Evolutionary conservation across 2,888 invertebrate genomes (phyloP).

Genomic region (Unio delphinus): DNA sequence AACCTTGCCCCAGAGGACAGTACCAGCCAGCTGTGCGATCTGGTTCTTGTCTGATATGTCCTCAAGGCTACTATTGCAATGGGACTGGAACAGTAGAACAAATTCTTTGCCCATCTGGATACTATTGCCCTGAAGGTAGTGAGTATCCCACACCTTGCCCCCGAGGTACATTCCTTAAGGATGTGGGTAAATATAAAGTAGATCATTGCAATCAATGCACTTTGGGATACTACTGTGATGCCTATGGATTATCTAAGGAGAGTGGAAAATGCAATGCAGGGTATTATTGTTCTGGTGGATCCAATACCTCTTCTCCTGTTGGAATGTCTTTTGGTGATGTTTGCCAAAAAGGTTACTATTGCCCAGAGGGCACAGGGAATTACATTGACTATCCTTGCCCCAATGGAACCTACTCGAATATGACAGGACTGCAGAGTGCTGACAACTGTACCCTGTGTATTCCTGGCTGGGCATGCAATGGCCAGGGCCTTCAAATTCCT

Average conservation of each 20-base stretch:
- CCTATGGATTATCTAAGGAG: conserved; percentile 54
- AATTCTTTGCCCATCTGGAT: conserved; percentile 62
- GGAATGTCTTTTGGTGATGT: conserved; percentile 52
- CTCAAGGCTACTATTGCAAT: conserved; percentile 68
- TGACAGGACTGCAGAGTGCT: conserved; percentile 49
- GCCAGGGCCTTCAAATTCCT: conserved; percentile 57
- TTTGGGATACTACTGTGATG: conserved; percentile 63
- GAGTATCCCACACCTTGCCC: conserved; percentile 65
- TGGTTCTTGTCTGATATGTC: conserved; percentile 56
- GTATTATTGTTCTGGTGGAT: conserved; percentile 61
- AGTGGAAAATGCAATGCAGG: conserved; percentile 57
- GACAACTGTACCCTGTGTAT: conserved; percentile 63
- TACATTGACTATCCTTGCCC: conserved; percentile 58
- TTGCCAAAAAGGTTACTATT: conserved; percentile 67
- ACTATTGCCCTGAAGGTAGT: conserved; percentile 64
- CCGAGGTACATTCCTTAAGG: conserved; percentile 57
- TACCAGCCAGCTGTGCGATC: conserved; percentile 60
- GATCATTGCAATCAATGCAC: conserved; percentile 60
- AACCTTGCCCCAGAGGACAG: conserved; percentile 63
- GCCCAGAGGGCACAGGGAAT: conserved; percentile 59
- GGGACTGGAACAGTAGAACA: conserved; percentile 54
- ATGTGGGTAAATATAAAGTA: conserved; percentile 49
- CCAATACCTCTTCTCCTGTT: conserved; percentile 46
- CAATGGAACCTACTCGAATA: conserved; percentile 67
- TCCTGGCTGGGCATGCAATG: conserved; percentile 63